Percentiles rank a stretch among this genome's conserved stretches.
These are phyloP conservation scores for Aporrectodea caliginosa DNA, from an alignment of 1,140 invertebrate genomes.

Conservation along the genomic window DNA sequence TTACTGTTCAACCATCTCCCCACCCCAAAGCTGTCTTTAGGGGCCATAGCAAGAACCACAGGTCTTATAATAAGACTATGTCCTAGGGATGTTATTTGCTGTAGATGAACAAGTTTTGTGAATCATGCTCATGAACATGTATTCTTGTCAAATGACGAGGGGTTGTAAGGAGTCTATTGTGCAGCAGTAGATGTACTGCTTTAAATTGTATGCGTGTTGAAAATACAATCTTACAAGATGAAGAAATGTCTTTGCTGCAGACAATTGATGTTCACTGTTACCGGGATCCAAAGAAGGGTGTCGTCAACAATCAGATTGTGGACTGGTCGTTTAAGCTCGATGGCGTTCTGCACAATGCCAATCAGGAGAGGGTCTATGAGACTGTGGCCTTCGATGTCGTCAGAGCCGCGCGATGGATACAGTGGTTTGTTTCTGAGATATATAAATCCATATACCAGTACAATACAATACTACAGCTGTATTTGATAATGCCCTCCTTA, in stretches of 20 bases:
- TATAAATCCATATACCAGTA: too few relatives aligned
- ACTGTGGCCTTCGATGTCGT: constrained; percentile 48
- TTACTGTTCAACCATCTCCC: too few relatives aligned
- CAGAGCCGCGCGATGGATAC: constrained; percentile 49
- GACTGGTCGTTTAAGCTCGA: constrained; percentile 55
- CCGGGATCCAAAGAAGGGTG: constrained; percentile 48
- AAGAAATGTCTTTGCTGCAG: constrained; percentile 37
- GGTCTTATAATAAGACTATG: too few relatives aligned
- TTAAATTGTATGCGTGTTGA: constrained; percentile 50
- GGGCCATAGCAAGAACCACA: too few relatives aligned
- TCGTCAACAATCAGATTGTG: constrained; percentile 56
- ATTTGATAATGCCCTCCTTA: too few relatives aligned
- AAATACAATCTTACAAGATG: constrained; percentile 50
- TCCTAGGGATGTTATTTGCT: background rate
- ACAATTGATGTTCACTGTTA: constrained; percentile 50
- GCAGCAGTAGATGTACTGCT: constrained; percentile 48
- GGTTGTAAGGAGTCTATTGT: background rate
- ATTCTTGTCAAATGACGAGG: background rate
- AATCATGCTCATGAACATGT: background rate
- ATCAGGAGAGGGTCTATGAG: constrained; percentile 51
- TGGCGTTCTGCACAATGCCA: constrained; percentile 53
- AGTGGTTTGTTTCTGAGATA: too few relatives aligned
- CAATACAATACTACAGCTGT: too few relatives aligned
- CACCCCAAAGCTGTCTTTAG: too few relatives aligned
- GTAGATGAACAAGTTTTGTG: background rate